Conservation (phyloP, 2,113 vertebrate species). For the Corythornis madagascariensis region DNA sequence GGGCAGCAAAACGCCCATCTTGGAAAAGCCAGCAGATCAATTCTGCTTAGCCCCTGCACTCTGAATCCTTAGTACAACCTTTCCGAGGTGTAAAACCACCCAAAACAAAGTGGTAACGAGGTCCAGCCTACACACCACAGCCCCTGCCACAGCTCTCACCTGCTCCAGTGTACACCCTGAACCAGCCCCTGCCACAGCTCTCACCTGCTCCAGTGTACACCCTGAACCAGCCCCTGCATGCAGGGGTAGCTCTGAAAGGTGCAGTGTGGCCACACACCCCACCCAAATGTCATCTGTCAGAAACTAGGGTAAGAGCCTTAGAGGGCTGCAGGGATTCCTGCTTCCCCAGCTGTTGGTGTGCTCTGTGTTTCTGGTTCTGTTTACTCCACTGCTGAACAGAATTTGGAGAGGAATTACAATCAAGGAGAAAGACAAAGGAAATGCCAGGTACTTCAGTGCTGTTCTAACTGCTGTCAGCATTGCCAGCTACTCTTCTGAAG, state of each 20-base stretch:
- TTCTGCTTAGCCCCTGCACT: slow-evolving; percentile 67
- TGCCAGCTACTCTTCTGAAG: background rate
- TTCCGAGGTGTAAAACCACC: background rate
- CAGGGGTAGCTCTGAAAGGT: background rate
- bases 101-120: background rate
- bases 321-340: background rate
- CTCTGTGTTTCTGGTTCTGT: background rate
- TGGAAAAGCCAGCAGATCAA: slow-evolving; percentile 55
- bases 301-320: background rate
- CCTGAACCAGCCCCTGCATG: background rate
- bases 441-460: background rate
- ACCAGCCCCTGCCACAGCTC: background rate
- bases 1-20: background rate
- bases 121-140: background rate
- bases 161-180: background rate
- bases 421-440: background rate
- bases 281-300: background rate
- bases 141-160: background rate
- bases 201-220: background rate
- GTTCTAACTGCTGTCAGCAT: background rate
- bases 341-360: background rate
- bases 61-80: background rate
- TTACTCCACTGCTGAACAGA: background rate
- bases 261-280: background rate
- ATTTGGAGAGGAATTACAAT: background rate